Base-by-base conservation (phyloP, 2,888 invertebrate genomes). In the Chrysodeixis includens region DNA sequence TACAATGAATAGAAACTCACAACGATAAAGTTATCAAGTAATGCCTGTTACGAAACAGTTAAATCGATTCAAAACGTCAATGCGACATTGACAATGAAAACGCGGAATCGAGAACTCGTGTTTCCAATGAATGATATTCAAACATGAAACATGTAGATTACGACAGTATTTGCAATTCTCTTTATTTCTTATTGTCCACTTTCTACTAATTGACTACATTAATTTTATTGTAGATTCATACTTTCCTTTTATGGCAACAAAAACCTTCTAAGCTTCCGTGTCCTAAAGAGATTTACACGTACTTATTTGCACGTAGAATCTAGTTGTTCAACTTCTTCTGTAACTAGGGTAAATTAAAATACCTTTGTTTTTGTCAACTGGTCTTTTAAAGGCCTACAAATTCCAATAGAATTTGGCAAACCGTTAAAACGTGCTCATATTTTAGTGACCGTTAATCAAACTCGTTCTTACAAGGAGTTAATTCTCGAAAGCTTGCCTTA, bases 31-130 rank as follows among this genome's bases (percentile, higher is more conserved):
- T 26, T 26, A 2, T 26, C 6, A 6, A 26, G 26, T 26, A 26
- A 26, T 12, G 35, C 14, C 14, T 5, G 35, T 35, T 14, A 12
- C 14, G 14, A 35, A 20, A 32, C 59, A 70, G 54, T 66, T 62
- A 26, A 54, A 72, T 74, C 77, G 59, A 74, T 74, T 53, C 9
- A 30, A n/a, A 46, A 57, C 56, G 60, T 49, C 52, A 65, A 69
- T 53, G 16, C 54, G 67, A 56, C 73, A 74, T 72, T 76, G 74
- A 56, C 73, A 74, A 72, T 74, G 74, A 67, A 71, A 71, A 52
- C 49, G 46, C 57, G 54, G 52, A 60, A 74, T 54, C 46, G 32
- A 59, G 9, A 30, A 32, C 74, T 32, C 49, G 30, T 7, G 12
- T 52, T 20, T 20, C 55, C 56, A 18, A 18, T 22, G n/a, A 16